Conservation (phyloP, 2,888 invertebrate genomes). For the Junonia oenone region DNA sequence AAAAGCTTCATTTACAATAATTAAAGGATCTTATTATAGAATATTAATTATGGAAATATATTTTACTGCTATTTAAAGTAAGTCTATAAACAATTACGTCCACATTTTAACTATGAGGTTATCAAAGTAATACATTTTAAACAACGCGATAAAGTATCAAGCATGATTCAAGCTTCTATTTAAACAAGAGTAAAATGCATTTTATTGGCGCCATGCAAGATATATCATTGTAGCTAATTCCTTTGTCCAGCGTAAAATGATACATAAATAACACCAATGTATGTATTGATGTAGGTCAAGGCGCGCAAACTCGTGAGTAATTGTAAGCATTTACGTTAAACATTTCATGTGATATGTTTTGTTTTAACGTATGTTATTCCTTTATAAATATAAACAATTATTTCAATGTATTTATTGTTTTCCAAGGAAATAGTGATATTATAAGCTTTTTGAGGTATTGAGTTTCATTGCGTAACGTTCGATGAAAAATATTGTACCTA, state of each 20-base stretch:
- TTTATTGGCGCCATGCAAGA: slow-evolving; percentile 9
- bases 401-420: background rate
- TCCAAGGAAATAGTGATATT: background rate
- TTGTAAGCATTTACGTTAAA: slow-evolving; percentile 25
- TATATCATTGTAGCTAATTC: slow-evolving; percentile 24
- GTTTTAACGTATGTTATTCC: background rate
- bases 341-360: slow-evolving; percentile 18
- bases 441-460: no score
- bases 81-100: no score
- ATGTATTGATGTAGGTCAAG: slow-evolving; percentile 35
- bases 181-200: slow-evolving; percentile 7
- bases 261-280: slow-evolving; percentile 28
- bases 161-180: slow-evolving; percentile 11
- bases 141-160: slow-evolving; percentile 2
- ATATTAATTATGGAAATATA: no score
- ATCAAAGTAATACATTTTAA: background rate
- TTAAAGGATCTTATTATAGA: no score
- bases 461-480: no score
- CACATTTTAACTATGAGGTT: background rate
- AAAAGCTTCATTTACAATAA: no score
- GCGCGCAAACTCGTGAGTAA: slow-evolving; percentile 31
- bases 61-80: no score
- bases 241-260: slow-evolving; percentile 31
- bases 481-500: no score
- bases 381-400: background rate